Evolutionary conservation across 2,888 invertebrate genomes (phyloP), one percentile per base, ranked within the genome.

Genomic region (Lasioglossum pauxillum): DNA sequence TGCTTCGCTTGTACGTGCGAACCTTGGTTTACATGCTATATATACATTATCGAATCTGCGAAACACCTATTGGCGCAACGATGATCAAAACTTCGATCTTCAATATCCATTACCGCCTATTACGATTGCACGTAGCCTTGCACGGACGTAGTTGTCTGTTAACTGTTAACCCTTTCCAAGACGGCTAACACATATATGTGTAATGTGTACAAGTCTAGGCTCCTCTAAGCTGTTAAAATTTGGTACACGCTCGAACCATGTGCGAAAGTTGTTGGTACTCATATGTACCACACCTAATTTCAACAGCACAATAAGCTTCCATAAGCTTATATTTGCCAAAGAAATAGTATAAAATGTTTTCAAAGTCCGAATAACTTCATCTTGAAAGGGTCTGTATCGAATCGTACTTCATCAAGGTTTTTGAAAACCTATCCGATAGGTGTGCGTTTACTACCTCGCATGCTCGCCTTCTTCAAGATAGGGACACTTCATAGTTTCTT

Each of bases 1-100:
- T 82, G 81, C 79, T 84, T 88, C 79, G 79, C 84, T 84, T 84
- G 82, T 86, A 86, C 80, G 67, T 80, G 80, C 76, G 67, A 72
- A 78, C 82, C 73, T 64, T 79, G 53, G 73, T 81, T 85, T 83
- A 80, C 86, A 83, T 76, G 67, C 80, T 69, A 80, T 75, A 69
- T 80, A 69, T 74, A 76, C 31, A 57, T 69, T 57, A 84, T 84
- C 84, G 71, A 44, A 82, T 78, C 69, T 76, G 72, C 83, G 53
- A 84, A 76, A 79, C 57, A 79, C 57, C 83, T 57, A 87, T 86
- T 81, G 79, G 84, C 69, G 77, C 73, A 78, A 49, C 60, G 60
- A 38, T 60, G 78, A 79, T 85, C 79, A 71, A 78, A 85, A 87
- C 71, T 72, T 46, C 60, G 53, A 79, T 86, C 35, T 57, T 41